phyloP scores from a whole-genome alignment of 2,797 vertebrate genomes.

The Lemur catta region DNA sequence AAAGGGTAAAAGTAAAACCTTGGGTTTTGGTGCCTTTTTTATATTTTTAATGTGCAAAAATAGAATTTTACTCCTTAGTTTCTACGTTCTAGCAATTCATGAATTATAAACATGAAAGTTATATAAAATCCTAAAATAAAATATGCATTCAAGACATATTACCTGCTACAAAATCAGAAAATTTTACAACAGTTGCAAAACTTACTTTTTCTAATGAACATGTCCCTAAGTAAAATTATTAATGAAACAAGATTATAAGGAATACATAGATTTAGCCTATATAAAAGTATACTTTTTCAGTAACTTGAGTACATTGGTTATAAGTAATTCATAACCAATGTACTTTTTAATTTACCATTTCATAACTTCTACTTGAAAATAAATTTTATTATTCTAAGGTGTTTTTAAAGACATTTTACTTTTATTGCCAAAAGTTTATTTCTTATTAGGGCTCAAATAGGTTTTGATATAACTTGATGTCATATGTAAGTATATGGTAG shows the following conservation, averaged over 20 bases:
- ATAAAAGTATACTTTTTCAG: background rate
- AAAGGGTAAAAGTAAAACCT: background rate
- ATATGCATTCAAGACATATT: background rate
- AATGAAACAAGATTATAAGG: background rate
- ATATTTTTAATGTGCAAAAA: background rate
- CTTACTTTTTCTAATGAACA: background rate
- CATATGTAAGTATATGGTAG: background rate
- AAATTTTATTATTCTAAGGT: background rate
- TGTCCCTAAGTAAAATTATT: background rate
- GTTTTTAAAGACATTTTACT: background rate
- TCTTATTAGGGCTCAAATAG: background rate
- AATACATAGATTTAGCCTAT: background rate
- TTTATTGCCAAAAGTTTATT: background rate
- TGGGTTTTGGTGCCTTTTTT: background rate
- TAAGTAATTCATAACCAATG: background rate
- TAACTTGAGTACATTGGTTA: background rate
- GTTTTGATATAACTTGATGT: background rate
- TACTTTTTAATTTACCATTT: background rate
- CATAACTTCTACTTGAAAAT: background rate
- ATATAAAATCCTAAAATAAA: background rate
- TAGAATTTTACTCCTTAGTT: background rate
- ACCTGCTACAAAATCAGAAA: background rate
- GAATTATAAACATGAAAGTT: background rate
- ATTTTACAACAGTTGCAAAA: background rate
- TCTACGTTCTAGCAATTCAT: background rate